Evolutionary conservation across 2,797 vertebrate species (phyloP), one percentile per base, ranked within the genome.

Genomic region (Falco columbarius): DNA sequence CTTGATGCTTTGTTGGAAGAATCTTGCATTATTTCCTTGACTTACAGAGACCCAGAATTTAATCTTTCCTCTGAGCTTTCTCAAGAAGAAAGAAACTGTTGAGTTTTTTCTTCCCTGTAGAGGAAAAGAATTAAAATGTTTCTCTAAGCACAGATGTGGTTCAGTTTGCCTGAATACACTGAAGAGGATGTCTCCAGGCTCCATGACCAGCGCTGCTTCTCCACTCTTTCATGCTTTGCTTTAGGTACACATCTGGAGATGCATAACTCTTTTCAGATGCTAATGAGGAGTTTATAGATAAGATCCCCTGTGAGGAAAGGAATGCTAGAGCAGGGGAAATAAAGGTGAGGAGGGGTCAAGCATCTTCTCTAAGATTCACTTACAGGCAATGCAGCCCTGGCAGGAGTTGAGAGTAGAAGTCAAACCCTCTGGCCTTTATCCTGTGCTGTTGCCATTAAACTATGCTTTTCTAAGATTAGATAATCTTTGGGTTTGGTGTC

Each of bases 401-500:
- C 81, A 47, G 44, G 46, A 61, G 24, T 8, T 36, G 65, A 32
- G 65, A 86, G 71, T 47, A 85, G 81, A 95, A 95, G 59, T 68
- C 51, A 67, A 40, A 58, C 49, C 83, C 56, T 92, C 56, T 85
- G 89, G 66, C 92, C 74, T 83, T 80, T 34, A 62, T 80, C 44
- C 67, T 3, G 8, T 68, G 68, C 68, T 55, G 46, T 63, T 85
- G 81, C 59, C 58, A 42, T 91, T 91, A 86, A 87, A 63, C 51
- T 85, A 0, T 20, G 42, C 46, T 91, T 71, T 73, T 32, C 17
- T 75, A 65, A 85, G 90, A 83, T 94, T 79, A 96, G 90, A 70
- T 93, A 94, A 79, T 11, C 24, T 82, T 63, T 89, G 84, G 10
- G 82, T 95, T 96, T 83, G 44, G 20, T 75, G 68, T 86, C 80